Evolutionary conservation across 1,140 invertebrate species (phyloP), one percentile per base, ranked within the genome.

Genomic region (Pseudomyrmex concolor): DNA sequence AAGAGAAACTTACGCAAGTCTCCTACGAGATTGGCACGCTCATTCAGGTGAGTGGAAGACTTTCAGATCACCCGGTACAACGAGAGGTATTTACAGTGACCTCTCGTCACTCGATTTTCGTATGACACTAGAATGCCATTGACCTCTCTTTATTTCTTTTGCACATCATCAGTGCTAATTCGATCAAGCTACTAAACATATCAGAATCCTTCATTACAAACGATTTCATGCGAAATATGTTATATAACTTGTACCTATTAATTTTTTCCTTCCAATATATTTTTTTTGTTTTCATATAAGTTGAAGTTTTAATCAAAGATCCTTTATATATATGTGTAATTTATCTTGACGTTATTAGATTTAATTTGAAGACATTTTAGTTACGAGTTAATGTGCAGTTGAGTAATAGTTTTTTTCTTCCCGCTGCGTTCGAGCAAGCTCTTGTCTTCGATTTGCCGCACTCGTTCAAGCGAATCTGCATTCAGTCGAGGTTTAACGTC

Each of bases 391-490:
- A 80, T 70, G 4, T 45, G 19, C 5, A 19, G 55, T 60, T 59
- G 55, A 50, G 48, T 78, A 19, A 70, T 59, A 48, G 64, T 66
- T 50, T 63, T n/a, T n/a, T 57, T 71, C 12, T 15, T 60, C 15
- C 43, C 48, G 25, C 10, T 13, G 64, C 63, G 22, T 60, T 34
- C 22, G 22, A 25, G 63, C 64, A n/a, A 22, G 55, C 64, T 22
- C 71, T 54, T 54, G 66, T 55, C 76, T 80, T 80, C 76, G 76
- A 80, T 80, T 80, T 48, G 55, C 54, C 43, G 51, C 54, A 15
- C 76, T 80, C 76, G 12, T 80, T 80, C 54, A 22, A 71, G 55
- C 76, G 43, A 80, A 80, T 80, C 76, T 80, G 55, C 76, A 70
- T 80, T 80, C 76, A 59, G 19, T 17, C 66, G 22, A 45, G 43